These are phyloP conservation scores for Sepiola atlantica DNA, from an alignment of 2,888 invertebrate species.

Conservation along the genomic window DNA sequence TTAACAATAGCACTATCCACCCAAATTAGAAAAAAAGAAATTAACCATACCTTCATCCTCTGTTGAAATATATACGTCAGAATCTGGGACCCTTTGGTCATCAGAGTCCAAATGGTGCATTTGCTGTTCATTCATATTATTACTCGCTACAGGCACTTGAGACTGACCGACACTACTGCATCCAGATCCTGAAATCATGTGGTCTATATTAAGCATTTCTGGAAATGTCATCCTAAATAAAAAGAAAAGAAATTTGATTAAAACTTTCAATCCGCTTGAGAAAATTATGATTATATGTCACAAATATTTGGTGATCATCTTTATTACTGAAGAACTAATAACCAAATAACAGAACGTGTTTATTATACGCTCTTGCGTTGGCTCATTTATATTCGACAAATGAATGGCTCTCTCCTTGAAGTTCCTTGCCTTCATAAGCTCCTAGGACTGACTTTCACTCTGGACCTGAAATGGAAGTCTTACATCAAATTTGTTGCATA, in stretches of 20 bases:
- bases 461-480: too few species aligned
- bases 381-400: too few species aligned
- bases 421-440: too few species aligned
- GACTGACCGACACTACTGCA: neutral
- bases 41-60: neutral
- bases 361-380: too few species aligned
- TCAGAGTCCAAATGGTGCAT: neutral
- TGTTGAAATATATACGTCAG: neutral
- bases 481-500: too few species aligned
- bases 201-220: constrained; percentile 85
- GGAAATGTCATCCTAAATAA: constrained; percentile 87
- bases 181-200: constrained; percentile 78
- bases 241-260: constrained; percentile 36
- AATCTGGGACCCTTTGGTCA: neutral
- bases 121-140: neutral
- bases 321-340: neutral
- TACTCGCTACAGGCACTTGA: neutral
- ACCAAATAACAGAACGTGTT: neutral
- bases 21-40: neutral
- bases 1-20: too few species aligned
- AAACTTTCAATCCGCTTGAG: neutral
- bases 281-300: too few species aligned
- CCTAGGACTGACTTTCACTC: too few species aligned
- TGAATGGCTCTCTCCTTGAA: too few species aligned
- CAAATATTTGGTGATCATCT: too few species aligned